Evolutionary conservation across 2,888 invertebrate genomes (phyloP), one percentile per base, ranked within the genome.

Genomic region (Oscheius sp.): DNA sequence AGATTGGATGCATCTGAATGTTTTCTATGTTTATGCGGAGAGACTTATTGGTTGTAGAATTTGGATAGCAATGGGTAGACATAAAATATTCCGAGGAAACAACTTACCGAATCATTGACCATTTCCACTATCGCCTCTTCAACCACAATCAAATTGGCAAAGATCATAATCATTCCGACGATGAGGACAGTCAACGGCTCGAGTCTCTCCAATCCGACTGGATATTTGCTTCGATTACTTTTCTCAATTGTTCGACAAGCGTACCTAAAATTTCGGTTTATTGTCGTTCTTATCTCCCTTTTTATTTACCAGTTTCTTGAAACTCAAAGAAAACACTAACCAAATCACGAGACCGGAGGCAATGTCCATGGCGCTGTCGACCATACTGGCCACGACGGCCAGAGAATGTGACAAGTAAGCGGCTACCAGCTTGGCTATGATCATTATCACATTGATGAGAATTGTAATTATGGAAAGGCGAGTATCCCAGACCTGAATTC

Each of bases 351-450:
- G 56, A 2, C 90, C 90, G 7, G 89, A 89, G 13, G 89, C 76
- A 1, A 90, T 84, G 79, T 90, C 90, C 53, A 90, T 89, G n/a
- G 76, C 76, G 69, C 80, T 79, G 86, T 90, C 90, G 12, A 90
- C 88, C 43, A 90, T 86, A 58, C 89, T 89, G 25, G 89, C 89
- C 55, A 90, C 87, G 59, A 90, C 87, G 2, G 90, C 87, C 41
- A 90, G 86, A 2, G 90, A 90, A 5, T 89, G 89, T 1, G 90
- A 90, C 61, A 90, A 52, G 2, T 82, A 85, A 3, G 89, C 89
- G 2, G 89, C 90, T 9, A 88, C 85, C 46, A 75, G 59, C 58
- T 85, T 85, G 13, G 80, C 79, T 27, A 76, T 58, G 23, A 84
- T 76, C 56, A 85, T 55, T 5, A 75, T 49, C 5, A 84, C 61